Evolutionary conservation across 2,888 invertebrate genomes (phyloP), one percentile per base, ranked within the genome.

Genomic region (Argyra leucocephala): DNA sequence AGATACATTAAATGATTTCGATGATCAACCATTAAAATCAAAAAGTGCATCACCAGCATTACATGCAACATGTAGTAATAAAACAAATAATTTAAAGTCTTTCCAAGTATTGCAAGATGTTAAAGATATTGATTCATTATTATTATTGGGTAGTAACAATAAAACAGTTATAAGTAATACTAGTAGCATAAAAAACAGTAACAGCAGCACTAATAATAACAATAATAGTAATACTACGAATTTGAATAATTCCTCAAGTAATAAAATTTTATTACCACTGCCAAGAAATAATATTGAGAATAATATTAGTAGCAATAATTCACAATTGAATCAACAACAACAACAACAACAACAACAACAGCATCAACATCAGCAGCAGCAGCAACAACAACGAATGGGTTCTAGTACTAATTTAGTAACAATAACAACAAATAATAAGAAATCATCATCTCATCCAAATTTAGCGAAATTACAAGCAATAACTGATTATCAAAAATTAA

Each of bases 1-100:
- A 72, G 66, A 78, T 79, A 80, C 84, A 80, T 71, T 83, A 76
- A 67, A 83, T 79, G 61, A 74, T 22, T 71, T 70, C 65, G 71
- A 68, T 2, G 71, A 75, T 60, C 72, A 72, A 57, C 63, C 65
- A 15, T 36, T 73, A 15, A 57, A 63, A 21, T 12, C 15, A 23
- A 18, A 15, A 15, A 48, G 22, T 23, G 57, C 12, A 58, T 63
- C 64, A 57, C 36, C 15, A 66, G 65, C 22, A 62, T 64, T 48
- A 60, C 48, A 57, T 65, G 60, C 48, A 48, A 18, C 48, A 48
- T 18, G 48, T 60, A 60, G 18, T 23, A 24, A 18, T 24, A n/a
- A n/a, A n/a, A n/a, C n/a, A n/a, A 3, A 12, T 24, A 60, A 24
- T 48, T 18, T n/a, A 48, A 48, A 48, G 48, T 48, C 48, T 48